A percentile compares a stretch with the other conserved stretches of the same genome.
Evolutionary conservation across 1,140 invertebrate genomes (phyloP).

Genomic region (Brachionus asplanchnoidis): DNA sequence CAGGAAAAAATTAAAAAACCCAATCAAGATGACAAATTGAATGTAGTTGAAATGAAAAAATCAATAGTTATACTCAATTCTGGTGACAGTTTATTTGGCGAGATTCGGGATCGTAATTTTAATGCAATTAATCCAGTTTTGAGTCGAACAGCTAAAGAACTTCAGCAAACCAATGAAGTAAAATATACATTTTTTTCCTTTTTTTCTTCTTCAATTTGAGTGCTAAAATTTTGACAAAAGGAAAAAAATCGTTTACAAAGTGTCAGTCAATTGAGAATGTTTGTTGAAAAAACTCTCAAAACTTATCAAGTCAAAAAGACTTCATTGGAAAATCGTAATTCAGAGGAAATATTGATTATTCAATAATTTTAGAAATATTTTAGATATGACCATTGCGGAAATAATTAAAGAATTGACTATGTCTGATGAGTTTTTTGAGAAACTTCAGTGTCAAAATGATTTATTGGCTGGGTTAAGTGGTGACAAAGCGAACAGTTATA

Average conservation of each 20-base stretch:
- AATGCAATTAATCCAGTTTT: conserved; percentile 79
- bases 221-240: neutral
- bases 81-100: conserved; percentile 77
- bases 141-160: conserved; percentile 73
- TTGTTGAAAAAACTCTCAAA: conserved; percentile 80
- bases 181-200: neutral
- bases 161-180: conserved; percentile 41
- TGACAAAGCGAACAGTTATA: conserved; percentile 77
- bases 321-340: conserved; percentile 67
- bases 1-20: conserved; percentile 68
- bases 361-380: neutral
- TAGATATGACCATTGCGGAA: conserved; percentile 72
- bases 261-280: conserved; percentile 79
- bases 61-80: conserved; percentile 78
- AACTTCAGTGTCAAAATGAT: conserved; percentile 70
- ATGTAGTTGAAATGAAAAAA: conserved; percentile 41
- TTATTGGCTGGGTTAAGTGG: conserved; percentile 82
- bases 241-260: conserved; percentile 41
- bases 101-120: conserved; percentile 84
- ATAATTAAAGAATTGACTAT: conserved; percentile 69
- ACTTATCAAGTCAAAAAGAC: conserved; percentile 76
- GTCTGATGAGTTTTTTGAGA: conserved; percentile 65
- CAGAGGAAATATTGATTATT: neutral
- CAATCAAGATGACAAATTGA: conserved; percentile 40
- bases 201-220: neutral